phyloP scores from a whole-genome alignment of 2,888 invertebrate species.

The Rhorus exstirpatorius region DNA sequence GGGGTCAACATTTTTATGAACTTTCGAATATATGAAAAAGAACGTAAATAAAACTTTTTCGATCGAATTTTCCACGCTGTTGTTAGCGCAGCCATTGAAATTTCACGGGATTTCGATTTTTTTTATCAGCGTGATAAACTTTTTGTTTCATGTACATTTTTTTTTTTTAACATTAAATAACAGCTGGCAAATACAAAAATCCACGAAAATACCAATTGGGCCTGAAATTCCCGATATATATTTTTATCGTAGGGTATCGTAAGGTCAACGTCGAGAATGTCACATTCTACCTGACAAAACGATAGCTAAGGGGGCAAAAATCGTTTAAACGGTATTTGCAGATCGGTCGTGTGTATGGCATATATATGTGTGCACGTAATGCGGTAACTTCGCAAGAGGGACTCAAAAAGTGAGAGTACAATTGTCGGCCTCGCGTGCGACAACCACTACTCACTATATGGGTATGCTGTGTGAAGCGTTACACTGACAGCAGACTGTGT shows the following conservation, averaged over 20 bases:
- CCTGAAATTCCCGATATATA: neutral
- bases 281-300: conserved; percentile 18
- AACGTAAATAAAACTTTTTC: no score
- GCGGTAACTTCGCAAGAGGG: conserved; percentile 47
- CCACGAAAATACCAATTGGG: neutral
- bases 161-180: no score
- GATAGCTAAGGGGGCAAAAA: conserved; percentile 10
- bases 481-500: neutral
- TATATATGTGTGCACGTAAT: conserved; percentile 26
- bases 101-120: no score
- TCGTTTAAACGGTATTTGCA: conserved; percentile 41
- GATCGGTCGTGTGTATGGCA: conserved; percentile 6
- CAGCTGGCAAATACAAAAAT: no score
- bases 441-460: conserved; percentile 19
- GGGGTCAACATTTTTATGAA: no score
- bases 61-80: no score
- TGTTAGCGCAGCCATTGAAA: no score
- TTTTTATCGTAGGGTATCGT: neutral
- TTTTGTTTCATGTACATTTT: no score
- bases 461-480: neutral
- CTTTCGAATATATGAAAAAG: no score
- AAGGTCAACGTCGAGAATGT: conserved; percentile 30
- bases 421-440: conserved; percentile 55
- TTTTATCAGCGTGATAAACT: no score
- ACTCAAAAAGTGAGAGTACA: conserved; percentile 45